Conservation (phyloP, 2,888 invertebrate genomes). For the Limenitis camilla region DNA sequence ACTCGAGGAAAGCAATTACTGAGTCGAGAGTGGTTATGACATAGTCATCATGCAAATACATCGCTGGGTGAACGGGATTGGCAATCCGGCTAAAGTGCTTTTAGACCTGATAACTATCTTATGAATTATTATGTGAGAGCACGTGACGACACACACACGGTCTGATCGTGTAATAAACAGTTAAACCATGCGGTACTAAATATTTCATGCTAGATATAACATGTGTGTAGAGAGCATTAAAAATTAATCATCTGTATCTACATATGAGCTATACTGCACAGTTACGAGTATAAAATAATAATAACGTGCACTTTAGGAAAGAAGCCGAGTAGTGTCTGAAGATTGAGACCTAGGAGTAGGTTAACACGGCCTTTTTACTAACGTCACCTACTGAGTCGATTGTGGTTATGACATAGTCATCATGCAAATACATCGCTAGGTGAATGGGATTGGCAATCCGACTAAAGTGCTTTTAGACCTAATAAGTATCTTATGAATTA, state of each 20-base stretch:
- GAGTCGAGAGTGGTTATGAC: slow-evolving; percentile 43
- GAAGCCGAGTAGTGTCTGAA: no score
- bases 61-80: slow-evolving; percentile 41
- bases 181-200: no score
- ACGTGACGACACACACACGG: no score
- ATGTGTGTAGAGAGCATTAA: no score
- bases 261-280: no score
- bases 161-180: no score
- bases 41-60: slow-evolving; percentile 52
- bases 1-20: slow-evolving; percentile 44
- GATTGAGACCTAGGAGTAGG: slow-evolving; percentile 23
- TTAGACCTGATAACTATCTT: slow-evolving; percentile 54
- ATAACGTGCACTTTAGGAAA: no score
- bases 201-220: no score
- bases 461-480: slow-evolving; percentile 51
- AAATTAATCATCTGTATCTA: no score
- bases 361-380: slow-evolving; percentile 37
- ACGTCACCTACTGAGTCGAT: slow-evolving; percentile 37
- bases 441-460: slow-evolving; percentile 51
- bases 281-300: no score
- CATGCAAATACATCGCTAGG: slow-evolving; percentile 47
- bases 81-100: slow-evolving; percentile 55
- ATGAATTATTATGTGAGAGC: slow-evolving; percentile 30
- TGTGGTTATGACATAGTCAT: slow-evolving; percentile 49
- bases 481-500: slow-evolving; percentile 58